A percentile compares a stretch with the other conserved stretches of the same genome.
Evolutionary conservation across 1,140 invertebrate species (phyloP).

Genomic region (Kradibia gibbosae): DNA sequence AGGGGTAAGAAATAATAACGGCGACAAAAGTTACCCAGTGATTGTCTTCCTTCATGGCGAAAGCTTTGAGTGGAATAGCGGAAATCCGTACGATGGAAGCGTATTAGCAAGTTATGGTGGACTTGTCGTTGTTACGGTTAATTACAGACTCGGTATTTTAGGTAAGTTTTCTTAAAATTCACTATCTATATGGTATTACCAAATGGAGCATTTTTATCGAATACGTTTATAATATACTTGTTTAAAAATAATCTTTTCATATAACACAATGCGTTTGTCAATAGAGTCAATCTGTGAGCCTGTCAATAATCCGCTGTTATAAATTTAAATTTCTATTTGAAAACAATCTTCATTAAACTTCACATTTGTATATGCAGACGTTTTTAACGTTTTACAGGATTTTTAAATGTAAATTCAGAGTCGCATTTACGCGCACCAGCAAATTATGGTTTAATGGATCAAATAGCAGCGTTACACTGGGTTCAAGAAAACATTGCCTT

Average conservation of each 20-base stretch:
- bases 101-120: constrained; percentile 93
- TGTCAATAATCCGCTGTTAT: no score
- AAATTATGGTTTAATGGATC: constrained; percentile 97
- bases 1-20: constrained; percentile 77
- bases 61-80: constrained; percentile 96
- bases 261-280: no score
- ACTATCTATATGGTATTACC: no score
- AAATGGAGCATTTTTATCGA: no score
- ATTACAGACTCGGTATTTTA: constrained; percentile 96
- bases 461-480: constrained; percentile 94
- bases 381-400: no score
- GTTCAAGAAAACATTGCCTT: constrained; percentile 93
- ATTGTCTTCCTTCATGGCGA: constrained; percentile 97
- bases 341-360: no score
- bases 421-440: constrained; percentile 85
- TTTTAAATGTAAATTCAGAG: constrained; percentile 90
- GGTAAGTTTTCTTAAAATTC: constrained; percentile 79
- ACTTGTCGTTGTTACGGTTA: constrained; percentile 96
- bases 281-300: no score
- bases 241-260: no score
- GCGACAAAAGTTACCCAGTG: constrained; percentile 83
- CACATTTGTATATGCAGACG: no score
- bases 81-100: constrained; percentile 95
- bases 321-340: no score
- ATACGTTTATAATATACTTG: no score